These are phyloP conservation scores for Scolopax rusticola DNA, from an alignment of 2,797 vertebrate genomes.

Conservation along the genomic window DNA sequence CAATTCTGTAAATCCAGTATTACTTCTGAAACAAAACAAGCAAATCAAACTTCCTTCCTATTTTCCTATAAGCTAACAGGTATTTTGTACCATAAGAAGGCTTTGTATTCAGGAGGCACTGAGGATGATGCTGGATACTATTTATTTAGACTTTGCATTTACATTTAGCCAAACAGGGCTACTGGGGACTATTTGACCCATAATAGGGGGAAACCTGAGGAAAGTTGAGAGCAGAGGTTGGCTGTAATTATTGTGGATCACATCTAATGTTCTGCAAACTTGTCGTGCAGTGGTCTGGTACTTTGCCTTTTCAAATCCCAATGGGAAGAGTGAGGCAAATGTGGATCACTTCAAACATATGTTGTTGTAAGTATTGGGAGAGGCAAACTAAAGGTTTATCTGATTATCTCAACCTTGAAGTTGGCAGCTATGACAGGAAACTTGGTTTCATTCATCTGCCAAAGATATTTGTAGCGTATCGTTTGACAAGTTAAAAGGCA, in stretches of 20 bases:
- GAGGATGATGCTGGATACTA: not conserved
- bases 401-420: slow-evolving; percentile 67
- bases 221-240: not conserved
- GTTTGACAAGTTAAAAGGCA: slow-evolving; percentile 51
- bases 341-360: slow-evolving; percentile 14
- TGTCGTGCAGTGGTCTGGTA: not conserved
- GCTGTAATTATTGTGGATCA: not conserved
- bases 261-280: not conserved
- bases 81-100: not conserved
- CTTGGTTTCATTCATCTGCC: slow-evolving; percentile 59
- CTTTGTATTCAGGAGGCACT: not conserved
- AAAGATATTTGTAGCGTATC: slow-evolving; percentile 55
- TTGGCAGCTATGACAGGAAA: slow-evolving; percentile 64
- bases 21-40: not conserved
- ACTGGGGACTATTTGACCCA: not conserved
- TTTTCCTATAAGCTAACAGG: not conserved
- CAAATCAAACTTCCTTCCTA: not conserved
- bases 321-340: not conserved
- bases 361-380: slow-evolving; percentile 53
- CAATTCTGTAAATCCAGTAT: not conserved
- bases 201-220: not conserved
- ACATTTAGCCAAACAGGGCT: not conserved
- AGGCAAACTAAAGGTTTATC: slow-evolving; percentile 59
- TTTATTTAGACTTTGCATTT: not conserved
- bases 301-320: slow-evolving; percentile 1